A percentile compares a stretch with the other conserved stretches of the same genome.
These are phyloP conservation scores for Rallus crepitans DNA, from an alignment of 2,797 vertebrate genomes.

Conservation along the genomic window DNA sequence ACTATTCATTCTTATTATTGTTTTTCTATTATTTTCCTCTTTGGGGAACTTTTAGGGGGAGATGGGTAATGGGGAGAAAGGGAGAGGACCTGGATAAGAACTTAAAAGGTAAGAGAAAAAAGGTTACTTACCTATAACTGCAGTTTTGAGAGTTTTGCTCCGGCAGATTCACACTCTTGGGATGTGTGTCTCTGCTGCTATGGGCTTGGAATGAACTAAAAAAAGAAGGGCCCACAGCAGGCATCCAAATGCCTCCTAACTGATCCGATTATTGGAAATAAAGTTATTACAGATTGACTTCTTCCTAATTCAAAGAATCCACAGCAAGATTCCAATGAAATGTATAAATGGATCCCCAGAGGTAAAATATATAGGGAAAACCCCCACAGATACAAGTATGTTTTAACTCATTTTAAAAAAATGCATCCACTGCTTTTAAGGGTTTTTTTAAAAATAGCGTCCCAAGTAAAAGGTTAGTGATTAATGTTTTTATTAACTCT, in stretches of 20 bases:
- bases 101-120: conserved; percentile 58
- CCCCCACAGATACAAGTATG: not conserved
- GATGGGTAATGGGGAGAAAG: not conserved
- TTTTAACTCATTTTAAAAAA: not conserved
- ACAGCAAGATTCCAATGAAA: conserved; percentile 44
- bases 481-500: not conserved
- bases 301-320: conserved; percentile 34
- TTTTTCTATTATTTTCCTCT: not conserved
- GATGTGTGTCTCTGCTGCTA: conserved; percentile 69
- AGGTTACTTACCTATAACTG: conserved; percentile 66
- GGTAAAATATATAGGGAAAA: not conserved
- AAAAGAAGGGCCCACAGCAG: conserved; percentile 48
- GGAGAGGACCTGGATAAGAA: not conserved
- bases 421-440: not conserved
- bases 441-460: not conserved
- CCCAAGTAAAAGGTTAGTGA: not conserved
- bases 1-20: not conserved
- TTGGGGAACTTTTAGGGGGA: not conserved
- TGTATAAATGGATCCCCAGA: not conserved
- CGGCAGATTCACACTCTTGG: conserved; percentile 70
- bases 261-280: conserved; percentile 31
- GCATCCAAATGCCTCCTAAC: conserved; percentile 60
- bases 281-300: conserved; percentile 31
- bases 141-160: conserved; percentile 67
- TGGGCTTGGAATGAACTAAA: conserved; percentile 34